phyloP scores from a whole-genome alignment of 2,888 invertebrate species.

The Periphyllus acericola region DNA sequence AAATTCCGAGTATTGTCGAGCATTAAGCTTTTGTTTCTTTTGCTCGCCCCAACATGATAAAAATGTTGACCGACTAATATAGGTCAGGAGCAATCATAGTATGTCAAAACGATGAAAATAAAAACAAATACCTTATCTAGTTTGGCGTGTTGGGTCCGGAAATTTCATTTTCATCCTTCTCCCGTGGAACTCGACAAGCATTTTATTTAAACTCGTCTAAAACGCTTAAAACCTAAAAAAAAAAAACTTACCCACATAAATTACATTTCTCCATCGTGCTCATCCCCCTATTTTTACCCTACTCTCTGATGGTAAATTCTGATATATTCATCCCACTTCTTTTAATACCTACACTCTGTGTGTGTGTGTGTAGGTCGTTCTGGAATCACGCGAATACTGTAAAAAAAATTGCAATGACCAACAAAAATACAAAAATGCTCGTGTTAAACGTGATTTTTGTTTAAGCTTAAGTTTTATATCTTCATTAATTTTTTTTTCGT shows the following conservation, averaged over 20 bases:
- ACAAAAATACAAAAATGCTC: background rate
- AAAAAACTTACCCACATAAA: constrained; percentile 51
- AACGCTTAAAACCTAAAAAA: constrained; percentile 46
- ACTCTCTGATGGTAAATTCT: constrained; percentile 51
- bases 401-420: constrained; percentile 12
- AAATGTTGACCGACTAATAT: constrained; percentile 39
- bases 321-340: constrained; percentile 41
- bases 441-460: constrained; percentile 13
- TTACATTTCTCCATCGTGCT: constrained; percentile 27
- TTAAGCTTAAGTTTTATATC: background rate
- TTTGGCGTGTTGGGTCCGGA: constrained; percentile 43
- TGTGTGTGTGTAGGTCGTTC: background rate
- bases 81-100: constrained; percentile 22
- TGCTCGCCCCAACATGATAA: constrained; percentile 17
- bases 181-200: constrained; percentile 40
- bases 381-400: background rate
- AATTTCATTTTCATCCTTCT: constrained; percentile 54
- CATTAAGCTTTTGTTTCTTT: constrained; percentile 31
- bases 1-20: constrained; percentile 17
- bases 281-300: background rate
- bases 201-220: constrained; percentile 59
- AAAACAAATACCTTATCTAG: constrained; percentile 48
- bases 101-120: constrained; percentile 43
- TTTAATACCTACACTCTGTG: constrained; percentile 29
- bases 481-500: background rate